Conservation (phyloP, 2,888 invertebrate species). For the Ferrisia virgata region DNA sequence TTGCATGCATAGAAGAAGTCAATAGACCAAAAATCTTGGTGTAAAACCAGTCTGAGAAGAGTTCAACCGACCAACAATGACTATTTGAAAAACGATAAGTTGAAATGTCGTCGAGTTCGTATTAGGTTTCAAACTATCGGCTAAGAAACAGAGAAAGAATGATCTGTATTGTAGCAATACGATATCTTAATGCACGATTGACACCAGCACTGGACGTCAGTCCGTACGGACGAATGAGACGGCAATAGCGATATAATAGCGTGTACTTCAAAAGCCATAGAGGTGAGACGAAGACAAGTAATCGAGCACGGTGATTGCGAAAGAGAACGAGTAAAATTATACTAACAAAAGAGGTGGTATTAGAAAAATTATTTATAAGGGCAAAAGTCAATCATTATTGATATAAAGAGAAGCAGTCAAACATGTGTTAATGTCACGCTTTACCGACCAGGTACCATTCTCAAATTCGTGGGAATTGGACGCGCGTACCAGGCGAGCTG, state of each 20-base stretch:
- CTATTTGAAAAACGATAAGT: background rate
- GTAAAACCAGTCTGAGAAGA: no score
- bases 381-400: slow-evolving; percentile 28
- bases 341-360: background rate
- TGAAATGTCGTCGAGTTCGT: background rate
- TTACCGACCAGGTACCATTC: background rate
- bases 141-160: background rate
- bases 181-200: background rate
- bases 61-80: background rate
- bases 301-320: no score
- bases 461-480: slow-evolving; percentile 19
- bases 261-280: background rate
- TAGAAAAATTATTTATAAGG: slow-evolving; percentile 16
- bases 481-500: background rate
- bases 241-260: no score
- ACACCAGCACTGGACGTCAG: background rate
- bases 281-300: background rate
- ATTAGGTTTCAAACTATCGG: background rate
- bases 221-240: no score
- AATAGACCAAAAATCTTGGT: no score
- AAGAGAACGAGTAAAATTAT: background rate
- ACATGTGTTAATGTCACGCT: slow-evolving; percentile 31
- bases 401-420: slow-evolving; percentile 14
- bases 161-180: background rate
- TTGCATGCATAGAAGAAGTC: no score